Evolutionary conservation across 2,797 vertebrate genomes (phyloP), one percentile per base, ranked within the genome.

Genomic region (Oryzias sinensis): DNA sequence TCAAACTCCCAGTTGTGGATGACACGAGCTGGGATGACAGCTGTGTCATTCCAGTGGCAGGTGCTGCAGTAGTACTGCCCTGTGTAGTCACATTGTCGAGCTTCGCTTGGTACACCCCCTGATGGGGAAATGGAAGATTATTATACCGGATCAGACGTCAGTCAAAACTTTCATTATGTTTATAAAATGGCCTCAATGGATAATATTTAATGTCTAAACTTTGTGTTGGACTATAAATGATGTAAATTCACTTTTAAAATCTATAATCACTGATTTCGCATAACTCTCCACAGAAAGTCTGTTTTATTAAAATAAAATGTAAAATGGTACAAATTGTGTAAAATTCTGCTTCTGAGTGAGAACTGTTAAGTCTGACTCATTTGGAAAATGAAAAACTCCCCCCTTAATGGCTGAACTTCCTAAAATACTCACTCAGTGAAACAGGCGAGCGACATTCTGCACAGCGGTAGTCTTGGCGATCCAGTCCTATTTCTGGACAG

Each of bases 1-100:
- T 97, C 95, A 6, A 98, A 98, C 85, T 98, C 97, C 97, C 97
- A 99, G 91, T 99, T 99, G 90, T 98, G 97, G 69, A 99, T 97
- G 68, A 95, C 96, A 0, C 96, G 92, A 4, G 97, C 95, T 0
- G 97, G 97, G 76, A 98, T 83, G 44, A 96, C 84, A 0, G 95
- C 94, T 0, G 93, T 89, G 89, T 99, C 96, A 0, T 98, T 99
- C 97, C 97, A 99, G 88, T 99, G 97, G 81, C 97, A 99, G 72
- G 91, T 95, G 87, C 90, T 94, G 85, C 97, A 99, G 89, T 97
- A 99, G 87, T 99, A 99, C 74, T 95, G 96, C 24, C 97, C 97
- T 0, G 95, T 97, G 84, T 98, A 98, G 89, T 99, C 97, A 22
- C 97, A 98, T 87, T 97, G 96, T 48, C 97, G 89, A 16, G 96